A percentile compares a stretch with the other conserved stretches of the same genome.
These are phyloP conservation scores for Phrynocephalus versicolor DNA, from an alignment of 2,113 vertebrate species.

Conservation along the genomic window DNA sequence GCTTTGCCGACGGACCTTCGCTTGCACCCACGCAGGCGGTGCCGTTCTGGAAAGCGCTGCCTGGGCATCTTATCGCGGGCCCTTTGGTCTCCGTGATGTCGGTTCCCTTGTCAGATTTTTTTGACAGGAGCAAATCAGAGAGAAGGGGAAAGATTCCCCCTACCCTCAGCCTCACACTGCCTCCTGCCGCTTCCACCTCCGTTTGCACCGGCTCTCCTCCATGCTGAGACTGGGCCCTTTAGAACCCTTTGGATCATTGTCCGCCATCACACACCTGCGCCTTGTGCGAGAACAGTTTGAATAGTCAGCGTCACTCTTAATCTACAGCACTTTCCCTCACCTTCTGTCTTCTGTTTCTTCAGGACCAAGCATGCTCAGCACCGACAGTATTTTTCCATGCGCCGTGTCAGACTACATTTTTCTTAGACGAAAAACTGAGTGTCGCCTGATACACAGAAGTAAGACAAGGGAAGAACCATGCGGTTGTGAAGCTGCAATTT, in stretches of 20 bases:
- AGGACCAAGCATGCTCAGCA: background rate
- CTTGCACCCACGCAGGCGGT: background rate
- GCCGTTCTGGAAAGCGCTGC: background rate
- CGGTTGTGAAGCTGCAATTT: too few relatives aligned
- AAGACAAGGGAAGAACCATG: too few relatives aligned
- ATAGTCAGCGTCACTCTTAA: slow-evolving; percentile 59
- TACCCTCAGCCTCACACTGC: too few relatives aligned
- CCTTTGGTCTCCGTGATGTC: too few relatives aligned
- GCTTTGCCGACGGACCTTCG: too few relatives aligned
- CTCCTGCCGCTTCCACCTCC: background rate
- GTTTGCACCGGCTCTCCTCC: slow-evolving; percentile 31
- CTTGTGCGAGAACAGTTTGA: slow-evolving; percentile 54
- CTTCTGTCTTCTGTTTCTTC: background rate
- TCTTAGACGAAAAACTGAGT: too few relatives aligned
- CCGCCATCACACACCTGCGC: too few relatives aligned
- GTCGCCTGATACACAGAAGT: too few relatives aligned
- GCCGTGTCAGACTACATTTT: too few relatives aligned
- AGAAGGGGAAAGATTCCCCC: background rate
- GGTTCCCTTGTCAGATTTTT: too few relatives aligned
- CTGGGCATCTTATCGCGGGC: too few relatives aligned
- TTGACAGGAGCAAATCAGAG: too few relatives aligned
- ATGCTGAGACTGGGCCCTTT: slow-evolving; percentile 43
- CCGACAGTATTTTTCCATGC: background rate
- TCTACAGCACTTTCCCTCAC: background rate
- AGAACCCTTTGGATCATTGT: slow-evolving; percentile 55